Base-by-base conservation (phyloP, 2,888 invertebrate genomes). In the Cosmopolites sordidus region DNA sequence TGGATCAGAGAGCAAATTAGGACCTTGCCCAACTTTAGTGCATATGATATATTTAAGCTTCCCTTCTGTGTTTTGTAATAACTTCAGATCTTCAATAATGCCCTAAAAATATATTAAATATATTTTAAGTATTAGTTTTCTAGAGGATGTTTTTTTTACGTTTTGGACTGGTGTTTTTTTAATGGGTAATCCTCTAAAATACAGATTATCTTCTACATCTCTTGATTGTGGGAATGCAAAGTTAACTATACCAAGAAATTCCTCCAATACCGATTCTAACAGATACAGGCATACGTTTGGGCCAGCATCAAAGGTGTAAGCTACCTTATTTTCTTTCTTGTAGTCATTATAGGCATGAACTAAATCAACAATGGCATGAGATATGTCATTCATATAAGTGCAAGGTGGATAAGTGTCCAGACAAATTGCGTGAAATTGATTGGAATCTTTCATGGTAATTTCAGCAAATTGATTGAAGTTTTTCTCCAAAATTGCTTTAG, bases 291-390 rank as follows among this genome's bases (percentile, higher is more conserved):
- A 95, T 2, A 93, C 93, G 78, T 99, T 99, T 43, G 97, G 91
- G 3, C 99, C 99, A 48, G 99, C 99, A 80, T 99, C 99, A 78
- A 93, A 99, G 12, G 98, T 97, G 71, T 99, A 99, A 0, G 95
- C 94, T 69, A 83, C 87, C 75, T 83, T 87, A 14, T 75, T 72
- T 56, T 76, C 71, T n/a, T 83, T 83, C 65, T 76, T 78, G 17
- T 78, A 72, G 39, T 81, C 76, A 73, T 99, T 99, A 69, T 88
- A 94, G 15, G 78, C 76, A 74, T 97, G 93, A 45, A 97, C 81
- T 53, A 95, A 75, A 54, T 86, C 78, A 2, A 88, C 81, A 48
- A 99, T 86, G 16, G 81, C 76, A 70, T 87, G 85, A 0, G 98
- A 97, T 0, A 83, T 79, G 67, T 93, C 89, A 67, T 89, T 96